Base-by-base conservation (phyloP, 2,888 invertebrate species). In the Rhimphoctona megacephalus region DNA sequence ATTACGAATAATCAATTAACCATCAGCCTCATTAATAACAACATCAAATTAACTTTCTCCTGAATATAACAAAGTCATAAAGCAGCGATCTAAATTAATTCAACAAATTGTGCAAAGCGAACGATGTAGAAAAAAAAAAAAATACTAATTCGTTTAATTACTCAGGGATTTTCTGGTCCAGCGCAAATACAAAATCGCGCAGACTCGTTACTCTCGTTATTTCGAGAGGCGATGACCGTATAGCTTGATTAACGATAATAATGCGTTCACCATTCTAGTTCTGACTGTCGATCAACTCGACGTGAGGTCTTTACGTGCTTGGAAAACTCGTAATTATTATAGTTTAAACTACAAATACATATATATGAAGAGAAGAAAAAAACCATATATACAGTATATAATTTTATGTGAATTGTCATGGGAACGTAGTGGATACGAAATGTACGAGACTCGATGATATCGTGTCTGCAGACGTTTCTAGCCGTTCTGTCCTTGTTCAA, bases 241-340 rank as follows among this genome's bases (percentile, higher is more conserved):
- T 57, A 39, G 69, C 46, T 52, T 25, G 61, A 69, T 49, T 73
- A 66, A 49, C 61, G n/a, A 69, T 76, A 79, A 85, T 76, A 82
- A 82, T 61, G 70, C 43, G 52, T 78, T 49, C 52, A 19, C 70
- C 52, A 82, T 74, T 85, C 69, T 76, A 39, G 73, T 74, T 67
- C 80, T 67, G 72, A 73, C 86, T 86, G 86, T 80, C 83, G 86
- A 86, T 83, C 86, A 83, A 86, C 86, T 67, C 86, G 86, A 86
- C 86, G 83, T 86, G 83, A 86, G 81, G 86, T 86, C 81, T 85
- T 69, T 83, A 86, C 86, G 86, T 86, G 80, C 83, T 83, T 81
- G 83, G 77, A 83, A 77, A 83, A 86, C 86, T 86, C 81, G 86
- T 81, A 83, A 83, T 86, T 86, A 86, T 86, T 86, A 86, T 86